Evolutionary conservation across 2,888 invertebrate species (phyloP).

Genomic region (Mesochorus sp.): DNA sequence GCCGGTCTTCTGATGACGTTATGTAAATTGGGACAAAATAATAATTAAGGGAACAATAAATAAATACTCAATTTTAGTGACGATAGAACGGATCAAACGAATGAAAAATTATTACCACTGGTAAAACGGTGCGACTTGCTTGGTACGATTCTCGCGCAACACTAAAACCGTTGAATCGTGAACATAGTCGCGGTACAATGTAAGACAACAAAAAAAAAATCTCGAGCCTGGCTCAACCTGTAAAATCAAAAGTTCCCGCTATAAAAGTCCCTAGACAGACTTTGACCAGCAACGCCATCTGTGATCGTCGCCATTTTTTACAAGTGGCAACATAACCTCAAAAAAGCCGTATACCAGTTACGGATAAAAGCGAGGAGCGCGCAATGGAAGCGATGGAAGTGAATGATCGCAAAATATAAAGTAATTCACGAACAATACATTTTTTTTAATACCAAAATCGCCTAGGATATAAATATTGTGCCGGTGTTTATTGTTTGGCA

Average conservation of each 20-base stretch:
- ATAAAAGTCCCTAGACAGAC: not conserved
- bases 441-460: too few species aligned
- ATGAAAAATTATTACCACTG: not conserved
- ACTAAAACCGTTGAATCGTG: constrained; percentile 20
- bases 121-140: not conserved
- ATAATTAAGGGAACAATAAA: not conserved
- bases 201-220: not conserved
- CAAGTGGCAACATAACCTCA: not conserved
- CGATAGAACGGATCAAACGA: constrained; percentile 10
- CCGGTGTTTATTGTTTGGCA: too few species aligned
- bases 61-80: not conserved
- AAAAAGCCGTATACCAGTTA: too few species aligned
- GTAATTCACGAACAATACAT: too few species aligned
- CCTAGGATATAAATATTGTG: too few species aligned
- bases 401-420: too few species aligned
- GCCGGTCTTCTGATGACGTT: not conserved
- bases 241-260: not conserved
- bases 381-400: too few species aligned
- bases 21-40: not conserved
- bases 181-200: constrained; percentile 4
- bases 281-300: not conserved
- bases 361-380: too few species aligned
- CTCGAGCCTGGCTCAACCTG: not conserved
- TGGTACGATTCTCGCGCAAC: constrained; percentile 21
- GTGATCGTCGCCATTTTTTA: not conserved